These are phyloP conservation scores for Ectemnius lituratus DNA, from an alignment of 2,888 invertebrate species.

Conservation along the genomic window DNA sequence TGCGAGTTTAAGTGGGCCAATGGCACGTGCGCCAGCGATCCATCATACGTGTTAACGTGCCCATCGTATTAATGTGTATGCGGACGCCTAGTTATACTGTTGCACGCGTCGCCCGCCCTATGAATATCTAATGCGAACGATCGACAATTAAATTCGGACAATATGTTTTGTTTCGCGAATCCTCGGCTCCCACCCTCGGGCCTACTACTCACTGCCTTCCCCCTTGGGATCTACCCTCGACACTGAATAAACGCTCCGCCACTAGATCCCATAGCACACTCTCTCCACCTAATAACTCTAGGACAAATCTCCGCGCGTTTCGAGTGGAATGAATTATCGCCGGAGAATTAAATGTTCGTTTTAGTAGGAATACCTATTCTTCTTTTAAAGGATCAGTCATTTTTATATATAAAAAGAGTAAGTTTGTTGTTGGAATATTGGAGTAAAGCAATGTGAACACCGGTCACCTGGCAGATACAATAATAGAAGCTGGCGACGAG, in stretches of 20 bases:
- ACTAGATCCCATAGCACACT: constrained; percentile 68
- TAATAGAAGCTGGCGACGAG: too few species aligned
- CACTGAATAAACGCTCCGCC: constrained; percentile 65
- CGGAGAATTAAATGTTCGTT: too few species aligned
- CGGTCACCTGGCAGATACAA: too few species aligned
- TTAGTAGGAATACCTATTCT: too few species aligned
- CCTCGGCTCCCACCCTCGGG: constrained; percentile 59
- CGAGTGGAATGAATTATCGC: constrained; percentile 10
- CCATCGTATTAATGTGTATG: too few species aligned
- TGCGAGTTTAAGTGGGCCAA: not conserved
- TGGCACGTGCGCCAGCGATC: too few species aligned
- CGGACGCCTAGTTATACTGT: too few species aligned
- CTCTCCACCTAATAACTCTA: constrained; percentile 54
- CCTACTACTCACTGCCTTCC: constrained; percentile 22
- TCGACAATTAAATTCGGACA: constrained; percentile 77
- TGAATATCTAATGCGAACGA: constrained; percentile 76
- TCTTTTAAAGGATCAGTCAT: too few species aligned
- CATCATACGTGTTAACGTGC: too few species aligned
- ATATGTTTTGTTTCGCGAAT: constrained; percentile 76
- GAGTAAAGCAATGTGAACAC: too few species aligned
- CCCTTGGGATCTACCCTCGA: constrained; percentile 46
- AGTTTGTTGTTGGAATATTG: too few species aligned
- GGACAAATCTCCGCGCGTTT: not conserved
- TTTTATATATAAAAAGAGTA: too few species aligned
- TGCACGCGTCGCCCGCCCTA: constrained; percentile 56